phyloP scores from a whole-genome alignment of 2,113 vertebrate genomes.

The Pampusana beccarii region DNA sequence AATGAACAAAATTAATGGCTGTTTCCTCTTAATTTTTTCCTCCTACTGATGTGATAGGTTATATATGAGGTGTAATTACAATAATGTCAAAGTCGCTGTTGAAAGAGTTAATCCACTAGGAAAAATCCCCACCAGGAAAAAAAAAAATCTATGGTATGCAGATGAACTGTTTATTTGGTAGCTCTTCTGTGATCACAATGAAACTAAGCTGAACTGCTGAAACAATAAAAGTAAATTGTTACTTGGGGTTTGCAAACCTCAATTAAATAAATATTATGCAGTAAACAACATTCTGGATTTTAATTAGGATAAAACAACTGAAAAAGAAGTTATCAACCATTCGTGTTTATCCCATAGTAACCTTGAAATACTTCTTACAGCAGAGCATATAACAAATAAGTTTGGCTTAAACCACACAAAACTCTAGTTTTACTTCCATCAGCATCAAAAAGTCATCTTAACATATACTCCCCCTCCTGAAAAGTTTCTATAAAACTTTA shows the following conservation, averaged over 20 bases:
- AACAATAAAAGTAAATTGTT: conserved; percentile 69
- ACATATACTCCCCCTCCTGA: background rate
- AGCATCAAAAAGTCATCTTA: background rate
- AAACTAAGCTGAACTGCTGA: conserved; percentile 47
- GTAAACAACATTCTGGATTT: conserved; percentile 58
- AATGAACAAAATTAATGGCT: conserved; percentile 60
- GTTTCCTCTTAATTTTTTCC: conserved; percentile 44
- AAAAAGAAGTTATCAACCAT: conserved; percentile 12
- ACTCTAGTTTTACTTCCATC: background rate
- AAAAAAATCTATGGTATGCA: background rate
- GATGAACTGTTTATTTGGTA: conserved; percentile 36
- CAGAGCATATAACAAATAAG: background rate
- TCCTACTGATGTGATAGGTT: conserved; percentile 7
- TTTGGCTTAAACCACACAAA: background rate
- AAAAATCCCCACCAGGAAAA: conserved; percentile 3
- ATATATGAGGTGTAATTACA: conserved; percentile 45
- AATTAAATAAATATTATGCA: conserved; percentile 61
- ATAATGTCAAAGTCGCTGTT: background rate
- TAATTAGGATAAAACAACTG: conserved; percentile 60
- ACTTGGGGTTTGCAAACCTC: conserved; percentile 33
- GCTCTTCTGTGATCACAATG: conserved; percentile 41
- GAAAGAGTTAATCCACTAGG: conserved; percentile 52
- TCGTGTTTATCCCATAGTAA: background rate
- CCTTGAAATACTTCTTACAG: background rate
- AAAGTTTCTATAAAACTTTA: conserved; percentile 27